Conservation (phyloP, 2,888 invertebrate genomes). For the Ophion obscuratus region DNA sequence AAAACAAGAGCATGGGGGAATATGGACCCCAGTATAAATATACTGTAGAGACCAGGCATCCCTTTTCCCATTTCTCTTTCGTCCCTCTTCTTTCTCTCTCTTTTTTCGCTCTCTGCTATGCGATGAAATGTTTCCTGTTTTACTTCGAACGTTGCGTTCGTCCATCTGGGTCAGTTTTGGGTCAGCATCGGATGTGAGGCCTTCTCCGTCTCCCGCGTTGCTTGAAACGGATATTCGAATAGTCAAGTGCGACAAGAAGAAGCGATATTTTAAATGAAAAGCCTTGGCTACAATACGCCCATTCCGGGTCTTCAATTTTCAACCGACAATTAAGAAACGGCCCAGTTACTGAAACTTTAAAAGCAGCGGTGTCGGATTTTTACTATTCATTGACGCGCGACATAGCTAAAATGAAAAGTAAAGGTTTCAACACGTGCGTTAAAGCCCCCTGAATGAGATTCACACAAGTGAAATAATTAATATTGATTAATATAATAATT, state of each 20-base stretch:
- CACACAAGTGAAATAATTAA: too few species aligned
- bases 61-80: conserved; percentile 45
- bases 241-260: conserved; percentile 45
- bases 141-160: too few species aligned
- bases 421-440: too few species aligned
- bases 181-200: too few species aligned
- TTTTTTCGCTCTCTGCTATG: neutral
- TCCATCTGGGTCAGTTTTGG: too few species aligned
- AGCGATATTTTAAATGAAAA: neutral
- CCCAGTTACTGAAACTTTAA: too few species aligned
- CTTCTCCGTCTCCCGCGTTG: neutral
- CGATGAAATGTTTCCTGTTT: too few species aligned
- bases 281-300: neutral
- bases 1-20: conserved; percentile 42
- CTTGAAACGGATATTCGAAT: conserved; percentile 69
- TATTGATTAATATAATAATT: too few species aligned
- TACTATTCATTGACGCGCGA: too few species aligned
- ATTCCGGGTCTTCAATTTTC: neutral
- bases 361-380: too few species aligned
- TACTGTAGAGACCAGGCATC: conserved; percentile 2
- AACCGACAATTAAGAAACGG: conserved; percentile 22
- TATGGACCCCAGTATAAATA: conserved; percentile 20
- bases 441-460: too few species aligned
- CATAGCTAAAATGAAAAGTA: too few species aligned
- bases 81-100: conserved; percentile 34